These are phyloP conservation scores for Scaptomyza parva DNA, from an alignment of 2,888 invertebrate species.

Conservation along the genomic window DNA sequence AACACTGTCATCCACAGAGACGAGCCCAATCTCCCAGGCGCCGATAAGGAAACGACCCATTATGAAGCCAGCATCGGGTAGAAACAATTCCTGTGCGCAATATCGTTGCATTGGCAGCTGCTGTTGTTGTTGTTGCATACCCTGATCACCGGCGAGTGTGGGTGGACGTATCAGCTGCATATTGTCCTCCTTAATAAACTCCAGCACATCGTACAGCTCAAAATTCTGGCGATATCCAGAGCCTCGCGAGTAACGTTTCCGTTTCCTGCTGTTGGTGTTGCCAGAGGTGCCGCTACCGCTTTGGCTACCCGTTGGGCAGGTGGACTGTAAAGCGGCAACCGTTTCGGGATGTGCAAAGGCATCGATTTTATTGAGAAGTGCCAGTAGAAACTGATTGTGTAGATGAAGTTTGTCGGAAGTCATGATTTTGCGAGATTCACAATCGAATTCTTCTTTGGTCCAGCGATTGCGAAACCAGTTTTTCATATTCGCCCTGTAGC, in stretches of 20 bases:
- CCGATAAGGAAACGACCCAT: constrained; percentile 93
- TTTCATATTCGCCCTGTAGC: constrained; percentile 90
- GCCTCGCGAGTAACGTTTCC: constrained; percentile 85
- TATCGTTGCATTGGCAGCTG: constrained; percentile 86
- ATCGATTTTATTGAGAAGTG: constrained; percentile 91
- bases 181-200: constrained; percentile 86
- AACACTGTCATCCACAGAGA: constrained; percentile 93
- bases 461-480: constrained; percentile 91
- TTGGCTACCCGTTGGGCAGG: constrained; percentile 18
- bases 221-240: constrained; percentile 87
- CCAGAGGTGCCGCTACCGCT: constrained; percentile 32
- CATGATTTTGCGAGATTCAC: constrained; percentile 90
- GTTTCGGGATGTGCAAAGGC: constrained; percentile 75
- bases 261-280: constrained; percentile 83
- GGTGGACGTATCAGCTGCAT: constrained; percentile 79
- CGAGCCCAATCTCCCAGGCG: constrained; percentile 95
- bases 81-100: constrained; percentile 90
- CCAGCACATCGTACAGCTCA: constrained; percentile 87
- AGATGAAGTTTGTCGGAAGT: constrained; percentile 90
- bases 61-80: constrained; percentile 94
- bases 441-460: constrained; percentile 93
- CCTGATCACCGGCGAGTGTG: constrained; percentile 63
- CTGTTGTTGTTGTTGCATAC: constrained; percentile 60
- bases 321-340: constrained; percentile 33
- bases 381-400: constrained; percentile 93